Evolutionary conservation across 2,113 vertebrate species (phyloP).

Genomic region (Semnornis frantzii): DNA sequence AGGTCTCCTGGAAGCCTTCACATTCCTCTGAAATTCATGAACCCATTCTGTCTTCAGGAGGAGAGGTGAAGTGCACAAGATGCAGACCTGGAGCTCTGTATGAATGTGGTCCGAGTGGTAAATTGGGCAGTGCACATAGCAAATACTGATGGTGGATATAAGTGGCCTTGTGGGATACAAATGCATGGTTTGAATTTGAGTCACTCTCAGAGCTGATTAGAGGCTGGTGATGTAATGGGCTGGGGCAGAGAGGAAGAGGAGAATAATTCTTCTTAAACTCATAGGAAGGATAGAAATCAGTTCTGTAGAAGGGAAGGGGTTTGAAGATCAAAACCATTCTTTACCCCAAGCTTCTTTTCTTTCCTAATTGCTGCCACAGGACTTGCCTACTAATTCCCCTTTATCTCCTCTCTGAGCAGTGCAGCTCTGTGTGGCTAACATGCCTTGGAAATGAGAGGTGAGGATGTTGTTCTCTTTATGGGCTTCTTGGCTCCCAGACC

Average conservation of each 20-base stretch:
- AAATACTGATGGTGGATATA: neutral
- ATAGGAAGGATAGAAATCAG: neutral
- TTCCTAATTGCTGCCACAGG: neutral
- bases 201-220: neutral
- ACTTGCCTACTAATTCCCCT: constrained; percentile 19
- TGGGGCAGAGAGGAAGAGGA: neutral
- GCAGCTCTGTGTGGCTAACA: neutral
- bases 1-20: no score
- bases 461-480: neutral
- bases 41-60: neutral
- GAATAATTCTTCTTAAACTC: neutral
- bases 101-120: neutral
- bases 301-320: neutral
- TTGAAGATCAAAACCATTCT: neutral
- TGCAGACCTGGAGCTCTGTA: neutral
- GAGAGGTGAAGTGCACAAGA: neutral
- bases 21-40: neutral
- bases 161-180: neutral
- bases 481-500: neutral
- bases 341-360: neutral
- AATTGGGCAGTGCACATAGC: neutral
- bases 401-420: neutral
- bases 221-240: neutral
- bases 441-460: neutral
- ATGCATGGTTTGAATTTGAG: neutral